Evolutionary conservation across 2,113 vertebrate species (phyloP).

Genomic region (Capreolus pygargus): DNA sequence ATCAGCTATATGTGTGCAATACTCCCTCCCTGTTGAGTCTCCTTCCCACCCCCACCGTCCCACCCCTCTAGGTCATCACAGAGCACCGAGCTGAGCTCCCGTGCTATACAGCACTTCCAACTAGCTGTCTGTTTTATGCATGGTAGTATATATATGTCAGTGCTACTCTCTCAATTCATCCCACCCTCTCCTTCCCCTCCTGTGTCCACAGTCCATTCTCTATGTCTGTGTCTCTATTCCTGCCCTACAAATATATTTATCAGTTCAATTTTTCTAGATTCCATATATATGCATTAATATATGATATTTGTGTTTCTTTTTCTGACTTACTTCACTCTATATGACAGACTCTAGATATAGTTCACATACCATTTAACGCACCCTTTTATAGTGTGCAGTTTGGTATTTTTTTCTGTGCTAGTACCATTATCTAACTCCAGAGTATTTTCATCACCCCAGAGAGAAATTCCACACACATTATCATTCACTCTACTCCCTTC

Average conservation of each 20-base stretch:
- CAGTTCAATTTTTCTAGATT: background rate
- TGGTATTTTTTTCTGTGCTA: background rate
- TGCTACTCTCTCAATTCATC: background rate
- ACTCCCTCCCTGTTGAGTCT: background rate
- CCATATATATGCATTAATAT: background rate
- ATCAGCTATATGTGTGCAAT: background rate
- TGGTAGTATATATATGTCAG: background rate
- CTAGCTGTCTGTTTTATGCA: background rate
- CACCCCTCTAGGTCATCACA: background rate
- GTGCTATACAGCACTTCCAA: accelerated
- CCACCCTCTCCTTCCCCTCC: background rate
- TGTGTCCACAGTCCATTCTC: background rate
- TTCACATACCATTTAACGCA: background rate
- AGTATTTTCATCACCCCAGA: background rate
- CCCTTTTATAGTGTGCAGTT: background rate
- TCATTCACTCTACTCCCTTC: background rate
- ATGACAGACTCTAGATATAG: background rate
- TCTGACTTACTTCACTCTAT: background rate
- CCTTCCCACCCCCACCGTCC: background rate
- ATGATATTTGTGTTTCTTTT: background rate
- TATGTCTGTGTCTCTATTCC: background rate
- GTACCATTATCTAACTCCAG: background rate
- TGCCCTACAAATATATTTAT: background rate
- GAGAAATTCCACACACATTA: background rate
- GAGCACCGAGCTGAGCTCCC: background rate